A percentile compares a stretch with the other conserved stretches of the same genome.
These are phyloP conservation scores for Erebia ligea DNA, from an alignment of 2,888 invertebrate species.

Conservation along the genomic window DNA sequence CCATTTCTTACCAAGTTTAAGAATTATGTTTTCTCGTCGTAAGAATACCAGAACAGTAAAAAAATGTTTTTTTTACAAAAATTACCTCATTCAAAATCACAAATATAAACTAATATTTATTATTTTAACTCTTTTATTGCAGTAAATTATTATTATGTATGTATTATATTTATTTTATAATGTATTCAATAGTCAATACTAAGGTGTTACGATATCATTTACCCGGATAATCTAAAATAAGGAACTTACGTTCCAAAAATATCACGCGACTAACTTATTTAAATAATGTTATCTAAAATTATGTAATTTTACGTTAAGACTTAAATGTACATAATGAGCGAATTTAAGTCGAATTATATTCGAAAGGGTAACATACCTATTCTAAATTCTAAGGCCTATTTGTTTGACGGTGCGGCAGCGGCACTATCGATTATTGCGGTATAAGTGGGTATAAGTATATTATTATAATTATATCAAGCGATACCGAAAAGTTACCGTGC, in stretches of 20 bases:
- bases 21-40: neutral
- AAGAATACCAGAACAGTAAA: slow-evolving; percentile 6
- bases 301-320: neutral
- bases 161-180: neutral
- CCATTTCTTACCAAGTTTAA: neutral
- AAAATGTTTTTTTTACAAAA: neutral
- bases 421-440: neutral
- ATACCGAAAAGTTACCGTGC: no score
- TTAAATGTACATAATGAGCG: neutral
- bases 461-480: no score
- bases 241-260: no score
- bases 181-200: neutral
- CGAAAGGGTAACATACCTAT: neutral
- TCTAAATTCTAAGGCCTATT: neutral
- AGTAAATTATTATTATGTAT: neutral
- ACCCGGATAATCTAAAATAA: no score
- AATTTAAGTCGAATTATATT: neutral
- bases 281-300: slow-evolving; percentile 3
- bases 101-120: neutral
- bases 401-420: neutral
- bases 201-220: neutral
- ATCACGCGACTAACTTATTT: slow-evolving; percentile 4
- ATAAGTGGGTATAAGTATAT: no score
- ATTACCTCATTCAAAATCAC: neutral
- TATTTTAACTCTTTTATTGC: neutral